phyloP scores from a whole-genome alignment of 2,888 invertebrate genomes.

The Scrobipalpa costella region DNA sequence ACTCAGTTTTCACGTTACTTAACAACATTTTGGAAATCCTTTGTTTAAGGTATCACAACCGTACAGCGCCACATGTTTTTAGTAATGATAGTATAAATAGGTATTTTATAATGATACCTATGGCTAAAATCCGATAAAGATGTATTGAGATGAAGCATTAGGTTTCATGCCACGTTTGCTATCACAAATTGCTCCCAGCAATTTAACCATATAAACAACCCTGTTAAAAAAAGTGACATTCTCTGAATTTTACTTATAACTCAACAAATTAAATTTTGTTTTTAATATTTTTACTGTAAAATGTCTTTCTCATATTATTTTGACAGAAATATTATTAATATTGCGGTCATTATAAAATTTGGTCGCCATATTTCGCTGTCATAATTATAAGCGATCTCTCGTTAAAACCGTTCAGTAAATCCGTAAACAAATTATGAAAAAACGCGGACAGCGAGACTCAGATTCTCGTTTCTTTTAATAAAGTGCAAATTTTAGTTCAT shows the following conservation, averaged over 20 bases:
- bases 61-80: too few species aligned
- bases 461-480: conserved; percentile 42
- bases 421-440: conserved; percentile 46
- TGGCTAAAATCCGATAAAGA: too few species aligned
- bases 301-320: neutral
- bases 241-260: neutral
- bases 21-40: too few species aligned
- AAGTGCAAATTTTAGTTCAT: conserved; percentile 9
- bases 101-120: too few species aligned
- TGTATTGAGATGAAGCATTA: too few species aligned
- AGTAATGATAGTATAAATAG: too few species aligned
- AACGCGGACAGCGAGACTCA: conserved; percentile 39
- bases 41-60: too few species aligned
- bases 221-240: too few species aligned
- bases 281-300: neutral
- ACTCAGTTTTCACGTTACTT: too few species aligned
- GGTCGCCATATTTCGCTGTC: conserved; percentile 38
- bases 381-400: conserved; percentile 44
- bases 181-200: too few species aligned
- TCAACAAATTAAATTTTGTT: neutral
- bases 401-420: conserved; percentile 50
- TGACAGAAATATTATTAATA: conserved; percentile 13
- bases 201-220: too few species aligned
- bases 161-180: too few species aligned
- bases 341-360: neutral